These are phyloP conservation scores for Tor tambroides DNA, from an alignment of 2,113 vertebrate species.

Conservation along the genomic window DNA sequence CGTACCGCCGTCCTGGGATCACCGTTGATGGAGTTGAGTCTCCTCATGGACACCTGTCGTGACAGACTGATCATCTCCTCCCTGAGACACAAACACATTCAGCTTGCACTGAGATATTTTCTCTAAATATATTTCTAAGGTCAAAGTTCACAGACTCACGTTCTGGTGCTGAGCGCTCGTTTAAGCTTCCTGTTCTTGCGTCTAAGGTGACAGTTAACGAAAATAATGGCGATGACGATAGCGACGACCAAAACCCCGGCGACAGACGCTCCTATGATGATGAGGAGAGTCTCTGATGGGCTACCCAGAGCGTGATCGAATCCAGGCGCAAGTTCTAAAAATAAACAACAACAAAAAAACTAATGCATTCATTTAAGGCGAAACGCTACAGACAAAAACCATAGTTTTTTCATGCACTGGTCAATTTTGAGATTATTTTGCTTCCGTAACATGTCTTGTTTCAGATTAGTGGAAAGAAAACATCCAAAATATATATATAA, in stretches of 20 bases:
- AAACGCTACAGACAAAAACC: too few species aligned
- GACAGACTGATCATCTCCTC: constrained; percentile 86
- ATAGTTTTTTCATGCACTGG: too few species aligned
- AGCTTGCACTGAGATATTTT: neutral
- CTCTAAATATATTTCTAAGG: neutral
- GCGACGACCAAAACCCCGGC: constrained; percentile 78
- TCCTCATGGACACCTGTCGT: constrained; percentile 84
- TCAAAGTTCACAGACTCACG: constrained; percentile 71
- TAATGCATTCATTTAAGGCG: neutral
- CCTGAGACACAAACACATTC: constrained; percentile 64
- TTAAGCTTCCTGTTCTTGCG: constrained; percentile 82
- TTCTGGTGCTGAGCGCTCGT: constrained; percentile 81
- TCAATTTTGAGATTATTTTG: too few species aligned
- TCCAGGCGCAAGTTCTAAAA: neutral
- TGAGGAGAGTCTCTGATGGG: constrained; percentile 72
- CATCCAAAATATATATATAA: too few species aligned
- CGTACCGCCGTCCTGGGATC: constrained; percentile 81
- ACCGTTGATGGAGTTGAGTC: constrained; percentile 82
- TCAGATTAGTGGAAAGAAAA: too few species aligned
- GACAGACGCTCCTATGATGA: constrained; percentile 79
- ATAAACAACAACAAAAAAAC: neutral
- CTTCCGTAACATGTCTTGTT: too few species aligned
- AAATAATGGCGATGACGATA: constrained; percentile 79
- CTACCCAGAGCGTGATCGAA: neutral
- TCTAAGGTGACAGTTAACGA: constrained; percentile 82